These are phyloP conservation scores for Paralvinella palmiformis DNA, from an alignment of 1,140 invertebrate genomes.

Conservation along the genomic window DNA sequence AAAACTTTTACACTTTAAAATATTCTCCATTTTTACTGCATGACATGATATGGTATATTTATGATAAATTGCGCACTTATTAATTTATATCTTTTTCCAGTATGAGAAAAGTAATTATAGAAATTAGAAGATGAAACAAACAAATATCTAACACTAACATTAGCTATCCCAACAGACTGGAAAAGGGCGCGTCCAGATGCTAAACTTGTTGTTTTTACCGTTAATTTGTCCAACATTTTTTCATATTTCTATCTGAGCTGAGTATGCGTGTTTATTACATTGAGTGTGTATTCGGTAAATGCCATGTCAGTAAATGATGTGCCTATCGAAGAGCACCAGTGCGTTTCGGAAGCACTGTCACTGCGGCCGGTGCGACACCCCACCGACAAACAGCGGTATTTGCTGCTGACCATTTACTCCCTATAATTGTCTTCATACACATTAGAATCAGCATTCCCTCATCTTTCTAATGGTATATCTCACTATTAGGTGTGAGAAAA, in stretches of 20 bases:
- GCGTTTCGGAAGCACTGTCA: background rate
- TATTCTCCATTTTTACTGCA: no score
- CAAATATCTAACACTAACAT: no score
- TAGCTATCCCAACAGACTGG: background rate
- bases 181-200: background rate
- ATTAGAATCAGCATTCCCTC: conserved; percentile 1
- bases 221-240: background rate
- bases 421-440: conserved; percentile 4
- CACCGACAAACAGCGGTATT: background rate
- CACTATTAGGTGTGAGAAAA: background rate
- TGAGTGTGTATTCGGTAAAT: background rate
- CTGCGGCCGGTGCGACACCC: background rate
- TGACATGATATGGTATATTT: no score
- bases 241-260: background rate
- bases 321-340: conserved; percentile 1
- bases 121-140: no score
- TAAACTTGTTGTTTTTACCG: background rate
- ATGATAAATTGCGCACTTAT: no score
- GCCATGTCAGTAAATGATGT: background rate
- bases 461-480: background rate
- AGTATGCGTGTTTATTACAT: background rate
- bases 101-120: no score
- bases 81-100: no score
- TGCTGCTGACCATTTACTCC: background rate
- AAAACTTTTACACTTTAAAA: no score